These are phyloP conservation scores for Hyles vespertilio DNA, from an alignment of 1,140 invertebrate genomes.

Conservation along the genomic window DNA sequence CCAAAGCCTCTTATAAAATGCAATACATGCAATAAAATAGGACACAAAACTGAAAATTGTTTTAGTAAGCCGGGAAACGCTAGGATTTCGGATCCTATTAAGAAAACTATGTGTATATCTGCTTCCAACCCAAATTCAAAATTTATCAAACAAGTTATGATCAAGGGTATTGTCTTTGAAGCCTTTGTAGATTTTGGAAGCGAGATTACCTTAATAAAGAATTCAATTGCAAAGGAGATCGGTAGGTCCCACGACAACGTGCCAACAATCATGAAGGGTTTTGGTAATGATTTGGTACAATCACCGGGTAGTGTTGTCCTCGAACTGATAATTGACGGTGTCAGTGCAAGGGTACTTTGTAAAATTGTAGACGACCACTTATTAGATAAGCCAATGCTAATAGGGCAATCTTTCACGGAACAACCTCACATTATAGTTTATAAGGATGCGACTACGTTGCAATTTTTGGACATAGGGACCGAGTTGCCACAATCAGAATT, in stretches of 20 bases:
- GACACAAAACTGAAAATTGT: slow-evolving; percentile 16
- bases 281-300: slow-evolving; percentile 22
- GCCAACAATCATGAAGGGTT: slow-evolving; percentile 15
- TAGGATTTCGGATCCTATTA: not conserved
- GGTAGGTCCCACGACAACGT: slow-evolving; percentile 2
- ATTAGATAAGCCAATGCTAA: too few relatives aligned
- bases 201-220: slow-evolving; percentile 14
- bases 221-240: slow-evolving; percentile 6
- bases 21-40: slow-evolving; percentile 16
- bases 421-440: too few relatives aligned
- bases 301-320: slow-evolving; percentile 12
- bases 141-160: slow-evolving; percentile 15
- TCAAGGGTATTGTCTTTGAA: slow-evolving; percentile 6
- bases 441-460: too few relatives aligned
- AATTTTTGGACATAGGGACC: too few relatives aligned
- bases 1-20: slow-evolving; percentile 21
- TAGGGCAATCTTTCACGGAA: too few relatives aligned
- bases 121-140: slow-evolving; percentile 9
- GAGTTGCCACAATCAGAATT: too few relatives aligned
- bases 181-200: slow-evolving; percentile 26
- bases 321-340: slow-evolving; percentile 20
- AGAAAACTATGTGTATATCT: slow-evolving; percentile 17
- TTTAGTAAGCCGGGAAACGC: not conserved
- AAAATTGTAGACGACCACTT: too few relatives aligned
- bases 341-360: slow-evolving; percentile 8